Evolutionary conservation across 2,888 invertebrate genomes (phyloP).

Genomic region (Amphiduros pacificus): DNA sequence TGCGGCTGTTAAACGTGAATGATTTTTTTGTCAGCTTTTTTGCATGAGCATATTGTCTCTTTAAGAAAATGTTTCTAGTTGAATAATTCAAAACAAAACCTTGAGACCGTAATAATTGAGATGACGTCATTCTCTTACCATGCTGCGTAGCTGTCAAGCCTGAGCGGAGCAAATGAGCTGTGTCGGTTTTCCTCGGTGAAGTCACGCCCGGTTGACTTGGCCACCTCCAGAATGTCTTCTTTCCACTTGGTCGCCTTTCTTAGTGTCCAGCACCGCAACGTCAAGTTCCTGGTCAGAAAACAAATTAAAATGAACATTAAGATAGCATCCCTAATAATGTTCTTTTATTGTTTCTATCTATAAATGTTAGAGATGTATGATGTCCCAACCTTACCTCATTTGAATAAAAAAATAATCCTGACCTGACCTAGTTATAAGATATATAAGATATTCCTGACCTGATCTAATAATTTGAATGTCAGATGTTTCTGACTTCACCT

Average conservation of each 20-base stretch:
- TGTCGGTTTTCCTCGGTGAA: slow-evolving; percentile 83
- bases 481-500: too few species aligned
- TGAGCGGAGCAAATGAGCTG: slow-evolving; percentile 84
- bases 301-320: not conserved
- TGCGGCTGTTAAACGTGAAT: too few species aligned
- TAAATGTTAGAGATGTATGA: not conserved
- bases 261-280: slow-evolving; percentile 86
- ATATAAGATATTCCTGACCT: too few species aligned
- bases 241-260: slow-evolving; percentile 88
- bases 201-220: slow-evolving; percentile 70
- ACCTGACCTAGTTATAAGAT: too few species aligned
- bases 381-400: not conserved
- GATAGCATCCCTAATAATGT: not conserved
- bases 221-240: slow-evolving; percentile 73
- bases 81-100: too few species aligned
- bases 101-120: not conserved
- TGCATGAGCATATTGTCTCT: too few species aligned
- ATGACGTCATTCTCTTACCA: slow-evolving; percentile 63
- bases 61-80: too few species aligned
- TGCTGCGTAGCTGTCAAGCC: slow-evolving; percentile 71
- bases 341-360: not conserved
- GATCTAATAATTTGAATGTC: too few species aligned
- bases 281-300: slow-evolving; percentile 68
- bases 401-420: too few species aligned
- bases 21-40: too few species aligned